Base-by-base conservation (phyloP, 2,888 invertebrate genomes). In the Eupithecia exiguata region DNA sequence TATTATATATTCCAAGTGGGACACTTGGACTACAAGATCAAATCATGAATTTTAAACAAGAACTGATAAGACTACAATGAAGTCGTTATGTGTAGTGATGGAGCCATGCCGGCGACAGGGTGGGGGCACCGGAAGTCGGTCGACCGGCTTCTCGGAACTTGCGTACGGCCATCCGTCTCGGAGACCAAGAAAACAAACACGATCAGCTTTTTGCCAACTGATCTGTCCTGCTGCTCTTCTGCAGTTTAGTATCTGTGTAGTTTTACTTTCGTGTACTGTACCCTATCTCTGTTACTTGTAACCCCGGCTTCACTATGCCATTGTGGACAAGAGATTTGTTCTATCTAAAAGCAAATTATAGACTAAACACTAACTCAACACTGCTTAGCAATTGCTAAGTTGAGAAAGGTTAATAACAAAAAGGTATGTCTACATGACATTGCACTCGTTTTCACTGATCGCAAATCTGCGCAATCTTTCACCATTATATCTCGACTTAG, bases 41-140 rank as follows among this genome's bases (percentile, higher is more conserved):
- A 53, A 53, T 53, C 21, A 12, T 10, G n/a, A 49, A 1, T n/a
- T 1, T 4, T n/a, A 49, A 53, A 10, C 21, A 53, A 58, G 25
- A 5, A 58, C 14, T 21, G 21, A 58, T 58, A 58, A 58, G 2
- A 58, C 21, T 58, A 58, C 25, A 58, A 58, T 25, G n/a, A 53
- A 21, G 21, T 3, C 53, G 53, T 10, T 21, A 53, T 21, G 14
- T 25, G 30, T 2, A 70, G 75, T 75, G 72, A 69, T 46, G 63
- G 43, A 72, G 70, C 49, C 35, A 35, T 66, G 16, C 35, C 18
- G 67, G 82, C 83, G 85, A 81, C 82, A 84, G 82, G 84, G 84
- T 72, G 68, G 84, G 84, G 84, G 86, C 88, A 88, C 90, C 92
- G 93, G 93, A 92, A 90, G 80, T 87, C 83, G 84, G 84, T 81